phyloP scores from a whole-genome alignment of 2,888 invertebrate species.

The Eupithecia dodoneata region DNA sequence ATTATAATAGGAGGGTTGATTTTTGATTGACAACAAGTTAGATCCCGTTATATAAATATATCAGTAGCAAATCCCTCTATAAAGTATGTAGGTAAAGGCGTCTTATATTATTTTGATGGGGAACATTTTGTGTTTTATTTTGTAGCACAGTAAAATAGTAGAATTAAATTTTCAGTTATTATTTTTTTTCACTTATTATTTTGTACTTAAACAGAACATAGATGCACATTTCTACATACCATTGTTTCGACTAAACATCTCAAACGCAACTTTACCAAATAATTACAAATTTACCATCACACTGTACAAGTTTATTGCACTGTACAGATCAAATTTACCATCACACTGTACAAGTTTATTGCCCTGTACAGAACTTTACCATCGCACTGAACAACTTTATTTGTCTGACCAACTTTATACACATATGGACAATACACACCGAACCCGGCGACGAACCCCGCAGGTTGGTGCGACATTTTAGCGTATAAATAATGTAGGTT shows the following conservation, averaged over 20 bases:
- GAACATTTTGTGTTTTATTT: neutral
- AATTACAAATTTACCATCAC: neutral
- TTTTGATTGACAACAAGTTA: neutral
- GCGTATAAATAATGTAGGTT: neutral
- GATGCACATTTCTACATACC: neutral
- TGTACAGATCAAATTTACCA: neutral
- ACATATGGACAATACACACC: neutral
- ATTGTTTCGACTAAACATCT: neutral
- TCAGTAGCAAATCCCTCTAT: neutral
- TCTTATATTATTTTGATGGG: neutral
- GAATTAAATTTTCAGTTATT: neutral
- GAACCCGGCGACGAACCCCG: neutral
- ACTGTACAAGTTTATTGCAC: neutral
- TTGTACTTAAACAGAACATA: neutral
- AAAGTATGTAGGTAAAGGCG: neutral
- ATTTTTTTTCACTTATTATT: neutral
- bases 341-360: neutral
- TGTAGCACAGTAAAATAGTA: neutral
- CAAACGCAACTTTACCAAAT: neutral
- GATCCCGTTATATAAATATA: neutral
- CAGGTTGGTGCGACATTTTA: neutral
- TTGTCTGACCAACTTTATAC: neutral
- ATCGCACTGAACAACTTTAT: neutral
- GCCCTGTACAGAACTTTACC: neutral
- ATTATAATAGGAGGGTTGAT: neutral